Conservation (phyloP, 2,797 vertebrate species). For the Holocentrus rufus region DNA sequence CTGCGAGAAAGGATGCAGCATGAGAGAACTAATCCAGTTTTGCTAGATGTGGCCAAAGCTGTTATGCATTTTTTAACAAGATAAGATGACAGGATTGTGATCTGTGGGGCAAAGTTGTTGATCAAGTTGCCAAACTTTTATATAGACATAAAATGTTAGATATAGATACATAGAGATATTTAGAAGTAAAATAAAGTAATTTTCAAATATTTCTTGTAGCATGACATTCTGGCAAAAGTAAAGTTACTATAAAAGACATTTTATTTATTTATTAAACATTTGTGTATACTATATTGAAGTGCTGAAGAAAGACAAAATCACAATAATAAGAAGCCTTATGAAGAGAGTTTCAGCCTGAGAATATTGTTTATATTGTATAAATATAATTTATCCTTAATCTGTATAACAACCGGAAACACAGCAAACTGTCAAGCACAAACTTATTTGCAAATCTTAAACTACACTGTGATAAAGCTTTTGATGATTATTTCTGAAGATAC, state of each 20-base stretch:
- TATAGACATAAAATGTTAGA: no score
- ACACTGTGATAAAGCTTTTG: constrained; percentile 51
- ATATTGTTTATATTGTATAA: constrained; percentile 15
- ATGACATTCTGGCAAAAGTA: not conserved
- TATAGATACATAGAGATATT: not conserved
- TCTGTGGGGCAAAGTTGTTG: constrained; percentile 6
- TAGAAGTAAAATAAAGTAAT: not conserved
- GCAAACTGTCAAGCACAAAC: not conserved
- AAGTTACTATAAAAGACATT: not conserved
- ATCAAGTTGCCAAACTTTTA: not conserved
- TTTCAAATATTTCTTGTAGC: not conserved
- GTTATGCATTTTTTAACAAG: no score
- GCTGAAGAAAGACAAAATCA: constrained; percentile 7
- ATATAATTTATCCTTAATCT: constrained; percentile 28
- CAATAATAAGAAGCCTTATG: no score
- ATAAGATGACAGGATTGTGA: not conserved
- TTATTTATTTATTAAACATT: constrained; percentile 23
- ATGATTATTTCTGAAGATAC: constrained; percentile 12
- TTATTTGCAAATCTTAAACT: not conserved
- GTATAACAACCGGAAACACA: no score
- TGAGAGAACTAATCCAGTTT: constrained; percentile 82
- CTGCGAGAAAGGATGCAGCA: constrained; percentile 83
- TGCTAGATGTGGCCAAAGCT: constrained; percentile 64
- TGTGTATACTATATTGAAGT: not conserved
- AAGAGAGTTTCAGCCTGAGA: not conserved